Conservation (phyloP, 2,888 invertebrate species). For the Habrosyne pyritoides region DNA sequence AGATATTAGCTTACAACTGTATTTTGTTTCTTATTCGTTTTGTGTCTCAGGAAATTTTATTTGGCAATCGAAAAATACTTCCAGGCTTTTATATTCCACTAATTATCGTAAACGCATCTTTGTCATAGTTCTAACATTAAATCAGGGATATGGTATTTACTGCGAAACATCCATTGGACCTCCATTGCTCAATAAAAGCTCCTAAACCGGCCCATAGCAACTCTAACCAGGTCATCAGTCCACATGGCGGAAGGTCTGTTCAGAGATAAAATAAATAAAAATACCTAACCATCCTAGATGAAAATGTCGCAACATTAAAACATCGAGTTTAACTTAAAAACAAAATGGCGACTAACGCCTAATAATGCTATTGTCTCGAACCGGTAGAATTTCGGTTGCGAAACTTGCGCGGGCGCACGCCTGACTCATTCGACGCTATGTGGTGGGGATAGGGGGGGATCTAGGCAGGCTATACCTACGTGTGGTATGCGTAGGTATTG, state of each 20-base stretch:
- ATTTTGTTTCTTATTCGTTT: not conserved
- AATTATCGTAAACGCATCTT: too few species aligned
- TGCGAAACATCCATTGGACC: too few species aligned
- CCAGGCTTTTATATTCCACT: too few species aligned
- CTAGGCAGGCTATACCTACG: conserved; percentile 24
- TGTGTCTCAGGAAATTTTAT: not conserved
- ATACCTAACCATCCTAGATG: not conserved
- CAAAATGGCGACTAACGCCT: conserved; percentile 76
- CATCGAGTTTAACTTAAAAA: conserved; percentile 33
- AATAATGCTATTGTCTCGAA: conserved; percentile 81
- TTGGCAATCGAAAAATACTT: too few species aligned
- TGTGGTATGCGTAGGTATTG: conserved; percentile 2
- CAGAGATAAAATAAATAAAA: not conserved
- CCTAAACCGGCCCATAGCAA: too few species aligned
- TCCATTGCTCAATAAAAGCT: too few species aligned
- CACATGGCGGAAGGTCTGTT: too few species aligned
- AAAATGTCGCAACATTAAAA: conserved; percentile 8
- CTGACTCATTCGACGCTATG: conserved; percentile 62
- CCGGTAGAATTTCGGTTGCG: conserved; percentile 82
- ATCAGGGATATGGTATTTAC: too few species aligned
- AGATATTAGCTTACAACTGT: not conserved
- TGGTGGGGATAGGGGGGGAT: conserved; percentile 31
- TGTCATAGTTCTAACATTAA: too few species aligned
- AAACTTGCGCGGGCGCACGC: conserved; percentile 72
- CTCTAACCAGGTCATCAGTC: too few species aligned